Evolutionary conservation across 2,113 vertebrate genomes (phyloP), one percentile per base, ranked within the genome.

Genomic region (Proteles cristata): DNA sequence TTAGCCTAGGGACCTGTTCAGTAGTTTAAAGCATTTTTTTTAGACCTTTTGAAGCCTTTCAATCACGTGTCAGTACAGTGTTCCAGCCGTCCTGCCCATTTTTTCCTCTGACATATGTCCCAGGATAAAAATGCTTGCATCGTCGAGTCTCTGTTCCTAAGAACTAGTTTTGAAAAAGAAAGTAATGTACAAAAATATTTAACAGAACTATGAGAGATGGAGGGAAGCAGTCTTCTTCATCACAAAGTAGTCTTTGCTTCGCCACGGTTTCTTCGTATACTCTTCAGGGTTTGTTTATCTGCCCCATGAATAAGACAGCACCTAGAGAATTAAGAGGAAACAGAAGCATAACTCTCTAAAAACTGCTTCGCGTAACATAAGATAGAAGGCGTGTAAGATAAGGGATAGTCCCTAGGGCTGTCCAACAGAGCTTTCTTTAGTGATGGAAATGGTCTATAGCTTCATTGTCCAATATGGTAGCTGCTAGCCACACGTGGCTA

Each of bases 251-350:
- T 80, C 88, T 97, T 97, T 91, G 96, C 97, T 98, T 97, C 21
- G 92, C 97, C 83, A 66, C 95, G 85, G 96, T 84, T 98, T 97
- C 98, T 74, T 68, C 12, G 1, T 80, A 85, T 92, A 61, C 91
- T 73, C 90, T 92, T 99, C 98, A 99, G 97, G 99, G 99, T 97
- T 99, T 99, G 99, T 99, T 99, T 98, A 99, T 99, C 98, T 99
- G 99, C 88, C 99, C 99, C 99, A 99, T 99, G 95, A 99, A 99
- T 97, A 99, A 99, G 97, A 99, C 94, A 43, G 99, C 99, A 98
- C 99, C 99, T 99, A 90, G 90, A 92, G 77, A 84, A 96, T 76
- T 16, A 90, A 97, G 96, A 7, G 5, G 93, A 98, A 94, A 69
- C 1, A 68, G 76, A 2, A 2, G 5, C 2, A 12, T 28, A 17